Base-by-base conservation (phyloP, 2,888 invertebrate genomes). In the Kryphioiulus occultus region DNA sequence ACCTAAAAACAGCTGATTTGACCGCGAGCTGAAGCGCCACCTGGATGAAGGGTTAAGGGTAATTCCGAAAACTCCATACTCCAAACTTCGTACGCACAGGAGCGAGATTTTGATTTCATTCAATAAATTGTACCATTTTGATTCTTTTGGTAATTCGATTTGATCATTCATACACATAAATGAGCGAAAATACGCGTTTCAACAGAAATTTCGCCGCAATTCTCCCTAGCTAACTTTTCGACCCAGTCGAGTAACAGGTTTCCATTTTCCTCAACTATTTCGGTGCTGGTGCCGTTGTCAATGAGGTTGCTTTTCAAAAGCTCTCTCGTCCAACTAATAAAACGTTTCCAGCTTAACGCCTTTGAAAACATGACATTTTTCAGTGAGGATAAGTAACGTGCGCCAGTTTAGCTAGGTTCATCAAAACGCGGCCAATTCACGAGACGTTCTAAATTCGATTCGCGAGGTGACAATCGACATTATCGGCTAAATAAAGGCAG, bases 1-100 rank as follows among this genome's bases (percentile, higher is more conserved):
- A 26, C 26, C 26, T 0, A 2, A 0, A 30, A 78, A 30, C 78
- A 78, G 78, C 78, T 78, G 78, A 78, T 78, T 30, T 0, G 78
- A 1, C 2, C 17, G 26, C 26, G 10, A 78, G 12, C 30, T 30
- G 78, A 30, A 78, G 78, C 78, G 78, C 78, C 78, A 78, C 78
- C 78, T 78, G 30, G 78, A 15, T 78, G 15, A 78, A 78, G 78
- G 78, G 78, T 78, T 78, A 17, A 30, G 78, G 78, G 78, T 78
- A 78, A 78, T 78, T 78, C 78, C 78, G 30, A 78, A 78, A 78
- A 53, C 17, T 47, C 9, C 4, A 59, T n/a, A 7, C n/a, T n/a
- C n/a, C n/a, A 59, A 59, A n/a, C 10, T 17, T 30, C 17, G 30
- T 9, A 44, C 44, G 44, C 3, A 44, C 44, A 10, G 1, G 10